Conservation (phyloP, 2,888 invertebrate genomes). For the Macaria liturata region DNA sequence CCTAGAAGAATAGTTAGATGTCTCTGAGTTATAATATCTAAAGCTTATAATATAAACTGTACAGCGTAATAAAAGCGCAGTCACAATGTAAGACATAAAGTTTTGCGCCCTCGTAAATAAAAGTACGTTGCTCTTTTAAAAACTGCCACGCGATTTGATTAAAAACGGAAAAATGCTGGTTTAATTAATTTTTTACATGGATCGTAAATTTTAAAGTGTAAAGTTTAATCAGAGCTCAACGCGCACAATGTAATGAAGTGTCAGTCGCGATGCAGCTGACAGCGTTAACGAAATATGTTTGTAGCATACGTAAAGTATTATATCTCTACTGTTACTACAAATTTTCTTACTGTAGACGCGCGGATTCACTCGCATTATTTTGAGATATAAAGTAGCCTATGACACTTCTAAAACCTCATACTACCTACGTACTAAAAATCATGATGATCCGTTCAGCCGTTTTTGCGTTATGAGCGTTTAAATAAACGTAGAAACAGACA, state of each 20-base stretch:
- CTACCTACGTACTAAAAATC: too few relatives aligned
- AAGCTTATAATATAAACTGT: conserved; percentile 21
- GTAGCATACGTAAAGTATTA: too few relatives aligned
- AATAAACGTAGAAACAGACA: too few relatives aligned
- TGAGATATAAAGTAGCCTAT: too few relatives aligned
- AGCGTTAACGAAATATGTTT: not conserved
- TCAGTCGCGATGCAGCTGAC: conserved; percentile 6
- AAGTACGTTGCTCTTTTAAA: conserved; percentile 15
- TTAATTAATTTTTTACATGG: conserved; percentile 15
- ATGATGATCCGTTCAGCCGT: too few relatives aligned
- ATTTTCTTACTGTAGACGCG: too few relatives aligned
- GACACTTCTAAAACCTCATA: too few relatives aligned
- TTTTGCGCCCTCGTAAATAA: conserved; percentile 16
- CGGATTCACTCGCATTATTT: too few relatives aligned
- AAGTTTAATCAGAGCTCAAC: conserved; percentile 5
- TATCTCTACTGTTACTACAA: too few relatives aligned
- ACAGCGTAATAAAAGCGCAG: conserved; percentile 31
- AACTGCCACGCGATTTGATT: conserved; percentile 7
- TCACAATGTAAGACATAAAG: conserved; percentile 23
- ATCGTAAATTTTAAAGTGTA: conserved; percentile 11
- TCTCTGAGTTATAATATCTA: too few relatives aligned
- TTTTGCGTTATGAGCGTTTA: too few relatives aligned
- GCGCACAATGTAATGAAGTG: conserved; percentile 11
- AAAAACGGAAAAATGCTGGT: conserved; percentile 9
- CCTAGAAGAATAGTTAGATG: too few relatives aligned